Conservation (phyloP, 2,797 vertebrate species). For the Picus viridis region DNA sequence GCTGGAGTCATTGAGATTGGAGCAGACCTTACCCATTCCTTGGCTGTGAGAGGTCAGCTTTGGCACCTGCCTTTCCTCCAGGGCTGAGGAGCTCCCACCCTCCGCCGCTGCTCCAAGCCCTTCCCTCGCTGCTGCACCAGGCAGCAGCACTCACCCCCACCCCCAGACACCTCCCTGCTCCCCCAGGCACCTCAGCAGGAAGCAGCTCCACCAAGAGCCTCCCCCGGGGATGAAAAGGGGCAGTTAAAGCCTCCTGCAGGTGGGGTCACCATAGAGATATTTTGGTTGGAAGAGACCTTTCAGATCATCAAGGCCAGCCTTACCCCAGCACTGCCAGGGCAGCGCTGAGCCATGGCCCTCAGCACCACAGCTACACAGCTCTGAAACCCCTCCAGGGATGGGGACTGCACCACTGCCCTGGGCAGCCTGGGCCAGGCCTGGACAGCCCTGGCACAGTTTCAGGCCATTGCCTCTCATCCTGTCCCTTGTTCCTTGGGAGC, state of each 20-base stretch:
- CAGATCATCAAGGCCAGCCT: too few relatives aligned
- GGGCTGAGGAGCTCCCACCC: background rate
- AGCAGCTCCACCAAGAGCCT: background rate
- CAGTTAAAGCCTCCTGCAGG: background rate
- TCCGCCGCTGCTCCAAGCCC: background rate
- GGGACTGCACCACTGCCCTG: too few relatives aligned
- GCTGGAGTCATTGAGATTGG: too few relatives aligned
- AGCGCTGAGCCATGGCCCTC: too few relatives aligned
- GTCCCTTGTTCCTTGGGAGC: background rate
- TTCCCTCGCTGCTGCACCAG: accelerated
- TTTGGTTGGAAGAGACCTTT: too few relatives aligned
- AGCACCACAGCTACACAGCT: too few relatives aligned
- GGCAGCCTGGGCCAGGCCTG: too few relatives aligned
- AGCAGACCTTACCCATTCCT: background rate
- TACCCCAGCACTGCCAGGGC: too few relatives aligned
- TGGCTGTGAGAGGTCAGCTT: background rate
- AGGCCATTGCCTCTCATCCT: too few relatives aligned
- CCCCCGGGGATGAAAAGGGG: accelerated
- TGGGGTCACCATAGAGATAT: accelerated
- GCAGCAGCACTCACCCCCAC: background rate
- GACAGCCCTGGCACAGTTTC: too few relatives aligned
- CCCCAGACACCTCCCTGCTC: background rate
- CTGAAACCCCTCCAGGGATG: too few relatives aligned
- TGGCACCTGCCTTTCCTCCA: background rate
- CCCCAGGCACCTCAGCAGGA: background rate